phyloP scores from a whole-genome alignment of 1,140 invertebrate species.

The Olivierus martensii region DNA sequence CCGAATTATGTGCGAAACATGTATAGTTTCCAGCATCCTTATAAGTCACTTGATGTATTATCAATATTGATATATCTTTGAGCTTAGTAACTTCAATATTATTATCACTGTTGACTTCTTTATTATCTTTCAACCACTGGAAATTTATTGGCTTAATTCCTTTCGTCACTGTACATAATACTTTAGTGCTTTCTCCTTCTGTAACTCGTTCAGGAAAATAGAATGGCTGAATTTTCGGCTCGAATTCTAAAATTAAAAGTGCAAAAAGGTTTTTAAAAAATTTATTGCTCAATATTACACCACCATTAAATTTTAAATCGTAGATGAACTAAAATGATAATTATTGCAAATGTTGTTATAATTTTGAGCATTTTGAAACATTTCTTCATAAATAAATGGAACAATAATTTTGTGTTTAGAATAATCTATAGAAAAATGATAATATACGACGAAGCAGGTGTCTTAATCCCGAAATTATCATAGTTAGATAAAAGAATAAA shows the following conservation, averaged over 20 bases:
- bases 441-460: no score
- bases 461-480: no score
- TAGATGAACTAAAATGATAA: no score
- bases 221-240: conserved; percentile 9
- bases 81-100: conserved; percentile 1
- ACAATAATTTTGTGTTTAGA: no score
- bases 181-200: conserved; percentile 4
- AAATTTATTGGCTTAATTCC: conserved; percentile 1
- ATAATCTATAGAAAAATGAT: no score
- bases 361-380: no score
- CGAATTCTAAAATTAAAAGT: not conserved
- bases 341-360: no score
- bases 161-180: conserved; percentile 1
- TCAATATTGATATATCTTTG: conserved; percentile 39
- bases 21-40: conserved; percentile 65
- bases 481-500: no score
- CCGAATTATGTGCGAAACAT: conserved; percentile 81
- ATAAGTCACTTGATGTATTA: conserved; percentile 56
- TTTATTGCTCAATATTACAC: not conserved
- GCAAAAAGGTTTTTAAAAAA: not conserved
- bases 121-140: conserved; percentile 2
- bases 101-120: conserved; percentile 1
- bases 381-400: no score
- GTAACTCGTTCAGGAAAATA: not conserved
- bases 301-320: no score